These are phyloP conservation scores for Hippocampus zosterae DNA, from an alignment of 2,113 vertebrate genomes.

Conservation along the genomic window DNA sequence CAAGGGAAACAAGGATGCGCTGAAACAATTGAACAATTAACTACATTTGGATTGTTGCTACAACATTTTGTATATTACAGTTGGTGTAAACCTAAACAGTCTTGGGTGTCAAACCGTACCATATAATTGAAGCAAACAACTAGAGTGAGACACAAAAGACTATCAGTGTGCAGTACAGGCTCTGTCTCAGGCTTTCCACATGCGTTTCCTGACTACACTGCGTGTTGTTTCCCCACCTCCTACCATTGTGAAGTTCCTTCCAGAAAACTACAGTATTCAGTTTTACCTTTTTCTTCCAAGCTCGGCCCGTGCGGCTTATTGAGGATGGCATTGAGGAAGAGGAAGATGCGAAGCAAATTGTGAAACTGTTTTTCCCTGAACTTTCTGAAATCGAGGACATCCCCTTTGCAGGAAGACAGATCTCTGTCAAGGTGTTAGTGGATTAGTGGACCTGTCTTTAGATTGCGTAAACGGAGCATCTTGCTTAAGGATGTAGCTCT, in stretches of 20 bases:
- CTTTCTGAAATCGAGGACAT: constrained; percentile 49
- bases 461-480: not conserved
- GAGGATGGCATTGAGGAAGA: constrained; percentile 35
- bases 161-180: not conserved
- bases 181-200: constrained; percentile 26
- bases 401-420: constrained; percentile 6
- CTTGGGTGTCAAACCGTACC: not conserved
- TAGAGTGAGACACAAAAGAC: not conserved
- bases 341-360: constrained; percentile 20
- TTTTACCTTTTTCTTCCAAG: not conserved
- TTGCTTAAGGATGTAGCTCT: not conserved
- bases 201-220: constrained; percentile 56
- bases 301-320: constrained; percentile 13
- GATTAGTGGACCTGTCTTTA: constrained; percentile 10
- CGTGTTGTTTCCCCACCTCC: constrained; percentile 33
- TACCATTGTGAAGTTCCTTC: constrained; percentile 33
- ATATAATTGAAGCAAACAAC: not conserved
- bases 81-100: not conserved
- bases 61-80: not conserved
- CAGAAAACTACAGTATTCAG: constrained; percentile 9
- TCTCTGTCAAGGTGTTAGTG: constrained; percentile 7
- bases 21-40: constrained; percentile 12
- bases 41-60: constrained; percentile 19
- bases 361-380: constrained; percentile 9
- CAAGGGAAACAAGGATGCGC: constrained; percentile 16